Evolutionary conservation across 2,888 invertebrate species (phyloP), one percentile per base, ranked within the genome.

Genomic region (Liopterus haemorrhoidalis): DNA sequence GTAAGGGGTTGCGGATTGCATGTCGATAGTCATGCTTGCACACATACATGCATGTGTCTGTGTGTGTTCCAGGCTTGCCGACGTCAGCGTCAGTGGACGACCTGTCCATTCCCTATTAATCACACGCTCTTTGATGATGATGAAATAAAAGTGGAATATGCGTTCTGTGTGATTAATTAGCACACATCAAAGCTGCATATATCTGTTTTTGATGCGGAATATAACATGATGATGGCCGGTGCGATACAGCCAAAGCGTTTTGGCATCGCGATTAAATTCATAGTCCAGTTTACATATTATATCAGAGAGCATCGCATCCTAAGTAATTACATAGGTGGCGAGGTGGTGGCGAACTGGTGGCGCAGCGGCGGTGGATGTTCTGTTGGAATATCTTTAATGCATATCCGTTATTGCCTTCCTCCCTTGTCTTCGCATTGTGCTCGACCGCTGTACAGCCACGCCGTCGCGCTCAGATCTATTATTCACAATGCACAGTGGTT

Each of bases 41-140:
- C 22, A 25, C 12, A 25, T 25, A n/a, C 25, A 25, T 8, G 6
- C 22, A 8, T 25, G 25, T 25, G 12, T 25, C n/a, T 25, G 12
- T 8, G 24, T 22, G 24, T 25, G n/a, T 25, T 11, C 2, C 25
- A 11, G 5, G 25, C 25, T 25, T n/a, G 18, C 33, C 33, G 19
- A 16, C 32, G 16, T 18, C 16, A 32, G 18, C 18, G n/a, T 16
- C 20, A 33, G 18, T 33, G 6, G 11, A 3, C 32, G 16, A 38
- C 44, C 44, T 44, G 44, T 44, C 44, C 38, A 37, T 44, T 49
- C 54, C 53, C 56, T 54, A 61, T 61, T 59, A 60, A 60, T 61
- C 57, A 59, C 58, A 55, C 49, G 46, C 49, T 51, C 57, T 56
- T 56, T 57, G 60, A 57, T 62, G 62, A 61, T 61, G 60, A 55